Evolutionary conservation across 2,797 vertebrate genomes (phyloP).

Genomic region (Cynodonichthys magdalenae): DNA sequence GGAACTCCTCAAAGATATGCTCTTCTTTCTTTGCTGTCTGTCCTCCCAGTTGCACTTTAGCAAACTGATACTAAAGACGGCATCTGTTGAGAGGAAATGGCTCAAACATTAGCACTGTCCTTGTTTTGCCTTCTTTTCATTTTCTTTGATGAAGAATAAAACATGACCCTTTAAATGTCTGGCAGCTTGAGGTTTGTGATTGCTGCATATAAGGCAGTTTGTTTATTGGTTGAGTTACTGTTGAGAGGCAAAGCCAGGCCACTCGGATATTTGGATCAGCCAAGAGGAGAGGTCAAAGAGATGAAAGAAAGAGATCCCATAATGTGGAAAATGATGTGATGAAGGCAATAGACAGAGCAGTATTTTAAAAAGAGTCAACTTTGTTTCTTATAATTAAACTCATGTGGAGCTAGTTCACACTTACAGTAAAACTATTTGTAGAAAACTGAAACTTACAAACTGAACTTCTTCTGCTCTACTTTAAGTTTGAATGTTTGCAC

Average conservation of each 20-base stretch:
- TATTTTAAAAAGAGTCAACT: conserved; percentile 11
- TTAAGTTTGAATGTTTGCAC: not conserved
- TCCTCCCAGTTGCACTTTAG: conserved; percentile 62
- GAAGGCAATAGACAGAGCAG: conserved; percentile 38
- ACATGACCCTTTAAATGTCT: conserved; percentile 91
- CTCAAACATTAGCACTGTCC: conserved; percentile 71
- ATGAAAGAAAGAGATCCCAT: conserved; percentile 46
- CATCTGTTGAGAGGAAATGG: conserved; percentile 85
- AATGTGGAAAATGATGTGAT: conserved; percentile 37
- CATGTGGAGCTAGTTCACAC: not conserved
- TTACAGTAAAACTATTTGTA: not conserved
- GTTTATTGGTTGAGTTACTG: conserved; percentile 95
- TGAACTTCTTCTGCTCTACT: not conserved
- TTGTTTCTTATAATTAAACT: conserved; percentile 1
- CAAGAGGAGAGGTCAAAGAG: conserved; percentile 42
- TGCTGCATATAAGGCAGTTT: conserved; percentile 94
- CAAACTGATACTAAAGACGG: conserved; percentile 84
- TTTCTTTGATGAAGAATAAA: conserved; percentile 78
- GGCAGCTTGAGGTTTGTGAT: conserved; percentile 89
- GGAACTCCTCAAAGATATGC: conserved; percentile 77
- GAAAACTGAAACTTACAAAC: not conserved
- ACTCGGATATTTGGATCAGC: conserved; percentile 88
- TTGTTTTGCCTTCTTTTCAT: conserved; percentile 59
- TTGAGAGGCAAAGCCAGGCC: conserved; percentile 92
- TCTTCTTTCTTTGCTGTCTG: conserved; percentile 58